Percentiles rank a stretch among this genome's conserved stretches.
These are phyloP conservation scores for Drosophila ohnishii DNA, from an alignment of 1,140 invertebrate species.

Conservation along the genomic window DNA sequence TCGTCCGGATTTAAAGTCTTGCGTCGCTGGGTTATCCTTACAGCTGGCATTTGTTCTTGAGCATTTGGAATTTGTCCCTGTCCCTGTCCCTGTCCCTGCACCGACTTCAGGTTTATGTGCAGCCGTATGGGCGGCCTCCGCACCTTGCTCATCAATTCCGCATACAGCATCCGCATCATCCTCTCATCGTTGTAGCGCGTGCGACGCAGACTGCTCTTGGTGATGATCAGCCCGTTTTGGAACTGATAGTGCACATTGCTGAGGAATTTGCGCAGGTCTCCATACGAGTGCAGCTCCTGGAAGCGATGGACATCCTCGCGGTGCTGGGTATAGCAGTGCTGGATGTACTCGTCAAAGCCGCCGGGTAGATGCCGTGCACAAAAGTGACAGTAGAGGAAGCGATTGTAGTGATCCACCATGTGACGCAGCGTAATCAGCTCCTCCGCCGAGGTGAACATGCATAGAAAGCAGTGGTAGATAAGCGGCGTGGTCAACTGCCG, in stretches of 20 bases:
- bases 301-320: conserved; percentile 32
- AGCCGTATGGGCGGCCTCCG: conserved; percentile 34
- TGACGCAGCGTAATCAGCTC: conserved; percentile 46
- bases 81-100: not conserved
- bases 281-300: conserved; percentile 25
- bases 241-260: conserved; percentile 60
- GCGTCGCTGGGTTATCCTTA: conserved; percentile 22
- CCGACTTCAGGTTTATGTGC: conserved; percentile 20
- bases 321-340: conserved; percentile 51
- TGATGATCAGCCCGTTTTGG: conserved; percentile 60
- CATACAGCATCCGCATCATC: conserved; percentile 18
- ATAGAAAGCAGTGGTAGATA: conserved; percentile 56
- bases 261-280: conserved; percentile 46
- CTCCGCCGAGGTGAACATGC: conserved; percentile 44
- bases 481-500: conserved; percentile 19
- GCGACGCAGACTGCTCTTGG: conserved; percentile 51
- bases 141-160: conserved; percentile 31
- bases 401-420: conserved; percentile 58
- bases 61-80: not conserved
- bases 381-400: conserved; percentile 39
- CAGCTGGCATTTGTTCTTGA: no score
- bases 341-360: conserved; percentile 55
- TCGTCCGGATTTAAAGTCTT: conserved; percentile 37
- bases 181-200: conserved; percentile 27
- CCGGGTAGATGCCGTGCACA: conserved; percentile 1